A percentile compares a stretch with the other conserved stretches of the same genome.
Conservation (phyloP, 2,888 invertebrate species). For the Nemoura dubitans region DNA sequence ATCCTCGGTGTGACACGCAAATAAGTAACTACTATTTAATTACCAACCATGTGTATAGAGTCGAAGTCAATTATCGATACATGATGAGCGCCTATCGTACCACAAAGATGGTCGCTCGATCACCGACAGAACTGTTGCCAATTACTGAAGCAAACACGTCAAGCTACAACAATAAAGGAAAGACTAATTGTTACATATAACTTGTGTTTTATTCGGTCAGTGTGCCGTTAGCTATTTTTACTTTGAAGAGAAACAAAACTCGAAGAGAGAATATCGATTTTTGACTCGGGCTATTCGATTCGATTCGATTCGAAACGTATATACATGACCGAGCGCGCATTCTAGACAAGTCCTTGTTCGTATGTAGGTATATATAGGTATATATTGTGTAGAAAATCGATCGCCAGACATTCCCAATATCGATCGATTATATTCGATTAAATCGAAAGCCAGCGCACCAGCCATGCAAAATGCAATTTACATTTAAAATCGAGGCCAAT, state of each 20-base stretch:
- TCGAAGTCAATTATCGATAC: conserved; percentile 40
- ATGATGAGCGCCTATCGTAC: too few species aligned
- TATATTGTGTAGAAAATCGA: not conserved
- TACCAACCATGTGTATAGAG: not conserved
- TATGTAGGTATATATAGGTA: too few species aligned
- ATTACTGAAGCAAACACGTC: too few species aligned
- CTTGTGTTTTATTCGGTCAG: too few species aligned
- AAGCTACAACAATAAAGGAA: too few species aligned
- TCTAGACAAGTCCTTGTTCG: too few species aligned
- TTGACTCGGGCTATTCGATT: not conserved
- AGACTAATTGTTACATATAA: too few species aligned
- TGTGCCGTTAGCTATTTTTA: too few species aligned
- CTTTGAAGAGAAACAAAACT: too few species aligned
- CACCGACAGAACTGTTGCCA: not conserved
- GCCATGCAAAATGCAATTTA: not conserved
- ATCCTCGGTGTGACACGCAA: not conserved
- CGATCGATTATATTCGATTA: not conserved
- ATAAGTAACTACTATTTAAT: not conserved
- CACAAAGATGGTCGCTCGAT: not conserved
- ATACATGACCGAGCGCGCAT: too few species aligned
- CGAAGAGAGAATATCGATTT: not conserved
- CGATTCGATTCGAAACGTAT: not conserved
- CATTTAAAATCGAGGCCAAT: too few species aligned
- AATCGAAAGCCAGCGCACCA: not conserved
- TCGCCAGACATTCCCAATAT: not conserved